Percentiles rank a stretch among this genome's conserved stretches.
phyloP scores from a whole-genome alignment of 2,113 vertebrate genomes.

The Ceyx cyanopectus region DNA sequence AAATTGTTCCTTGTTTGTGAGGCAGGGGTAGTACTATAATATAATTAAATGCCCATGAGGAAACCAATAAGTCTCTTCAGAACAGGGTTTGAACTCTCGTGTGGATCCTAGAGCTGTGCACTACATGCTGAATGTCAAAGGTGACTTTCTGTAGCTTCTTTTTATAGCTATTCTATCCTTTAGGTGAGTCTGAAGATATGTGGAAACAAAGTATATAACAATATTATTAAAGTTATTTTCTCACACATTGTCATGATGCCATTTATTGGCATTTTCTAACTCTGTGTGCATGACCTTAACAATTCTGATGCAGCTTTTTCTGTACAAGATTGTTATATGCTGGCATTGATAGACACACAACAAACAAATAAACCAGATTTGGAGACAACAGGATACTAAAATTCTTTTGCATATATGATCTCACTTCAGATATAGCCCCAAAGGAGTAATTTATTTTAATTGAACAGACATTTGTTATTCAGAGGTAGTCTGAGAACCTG shows the following conservation, averaged over 20 bases:
- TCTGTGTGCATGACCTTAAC: neutral
- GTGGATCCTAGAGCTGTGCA: neutral
- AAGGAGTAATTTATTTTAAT: neutral
- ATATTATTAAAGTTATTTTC: neutral
- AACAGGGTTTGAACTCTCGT: neutral
- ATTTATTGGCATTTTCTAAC: neutral
- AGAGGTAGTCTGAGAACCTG: neutral
- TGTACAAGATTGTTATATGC: neutral
- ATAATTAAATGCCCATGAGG: neutral
- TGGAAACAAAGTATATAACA: neutral
- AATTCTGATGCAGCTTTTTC: neutral
- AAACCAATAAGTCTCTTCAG: neutral
- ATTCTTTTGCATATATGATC: neutral
- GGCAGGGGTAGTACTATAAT: neutral
- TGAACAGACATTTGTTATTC: neutral
- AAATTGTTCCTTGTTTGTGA: neutral
- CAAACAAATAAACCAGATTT: neutral
- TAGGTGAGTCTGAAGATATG: neutral
- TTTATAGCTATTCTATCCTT: neutral
- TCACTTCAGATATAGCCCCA: neutral
- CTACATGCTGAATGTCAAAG: neutral
- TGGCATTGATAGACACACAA: neutral
- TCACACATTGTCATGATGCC: neutral
- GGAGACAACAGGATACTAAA: neutral
- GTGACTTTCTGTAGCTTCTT: neutral